Base-by-base conservation (phyloP, 2,888 invertebrate species). In the Odontomyia ornata region DNA sequence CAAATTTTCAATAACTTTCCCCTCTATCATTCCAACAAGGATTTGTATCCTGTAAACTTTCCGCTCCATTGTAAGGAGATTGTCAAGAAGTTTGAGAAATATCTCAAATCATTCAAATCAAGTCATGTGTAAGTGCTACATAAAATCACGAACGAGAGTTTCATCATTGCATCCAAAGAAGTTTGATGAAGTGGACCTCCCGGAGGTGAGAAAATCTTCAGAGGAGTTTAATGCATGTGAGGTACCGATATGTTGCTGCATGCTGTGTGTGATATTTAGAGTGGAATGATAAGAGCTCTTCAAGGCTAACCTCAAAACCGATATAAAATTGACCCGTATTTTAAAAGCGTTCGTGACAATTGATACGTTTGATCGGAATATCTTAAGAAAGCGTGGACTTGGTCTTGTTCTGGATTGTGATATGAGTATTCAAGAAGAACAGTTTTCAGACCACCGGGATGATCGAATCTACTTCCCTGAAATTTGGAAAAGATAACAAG, bases 151-250 rank as follows among this genome's bases (percentile, higher is more conserved):
- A 23, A 47, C 23, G 28, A 57, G 73, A n/a, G 60, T 60, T 73
- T 73, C 60, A 60, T 73, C 73, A 57, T 15, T 21, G 36, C 73
- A 36, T 9, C 18, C 7, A 43, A 36, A 47, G 82, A 82, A 84
- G 84, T 83, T 84, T 84, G 84, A 83, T 81, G 82, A 82, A 84
- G 84, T 83, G 84, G 85, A 85, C 85, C 85, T 83, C 85, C 85
- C 84, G 85, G 85, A 85, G 85, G 85, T 85, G 85, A 85, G 85
- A 85, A 85, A 83, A 84, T 73, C 30, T 36, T 73, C 5, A 18
- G 60, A 73, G 73, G 36, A 57, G 43, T 21, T 73, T 56, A 30
- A 36, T 23, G 57, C n/a, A 11, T 43, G 25, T 15, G 27, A 36
- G 4, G 30, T 36, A 56, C n/a, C 56, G 28, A 72, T 43, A 56